These are phyloP conservation scores for Phalloptychus januarius DNA, from an alignment of 2,797 vertebrate species.

Conservation along the genomic window DNA sequence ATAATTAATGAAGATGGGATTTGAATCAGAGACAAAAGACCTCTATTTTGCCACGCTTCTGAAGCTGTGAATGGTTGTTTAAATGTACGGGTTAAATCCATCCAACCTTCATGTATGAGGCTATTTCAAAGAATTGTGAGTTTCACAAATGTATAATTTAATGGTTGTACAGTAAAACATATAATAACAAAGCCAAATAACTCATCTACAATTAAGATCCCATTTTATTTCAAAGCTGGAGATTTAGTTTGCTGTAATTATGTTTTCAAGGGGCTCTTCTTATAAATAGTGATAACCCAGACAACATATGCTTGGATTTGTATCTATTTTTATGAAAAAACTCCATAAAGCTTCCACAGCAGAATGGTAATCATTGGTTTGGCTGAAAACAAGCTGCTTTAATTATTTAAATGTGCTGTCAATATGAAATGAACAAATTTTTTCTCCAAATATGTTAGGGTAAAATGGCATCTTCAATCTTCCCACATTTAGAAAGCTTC, in stretches of 20 bases:
- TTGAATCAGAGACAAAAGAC: conserved; percentile 23
- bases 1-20: conserved; percentile 44
- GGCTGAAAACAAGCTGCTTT: background rate
- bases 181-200: background rate
- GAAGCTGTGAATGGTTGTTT: conserved; percentile 8
- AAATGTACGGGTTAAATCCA: conserved; percentile 8
- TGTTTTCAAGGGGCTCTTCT: conserved; percentile 14
- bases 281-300: conserved; percentile 8
- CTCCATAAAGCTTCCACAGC: background rate
- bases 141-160: conserved; percentile 7
- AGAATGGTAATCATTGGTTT: background rate
- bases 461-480: background rate
- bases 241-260: conserved; percentile 17
- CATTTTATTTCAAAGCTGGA: conserved; percentile 18
- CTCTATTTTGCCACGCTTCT: conserved; percentile 9
- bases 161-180: conserved; percentile 8
- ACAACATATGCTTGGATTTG: background rate
- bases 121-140: background rate
- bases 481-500: background rate
- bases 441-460: background rate
- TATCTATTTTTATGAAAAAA: background rate
- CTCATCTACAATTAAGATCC: background rate
- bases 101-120: background rate
- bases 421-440: background rate
- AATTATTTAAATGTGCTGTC: background rate